Base-by-base conservation (phyloP, 2,113 vertebrate genomes). In the Recurvirostra avosetta region DNA sequence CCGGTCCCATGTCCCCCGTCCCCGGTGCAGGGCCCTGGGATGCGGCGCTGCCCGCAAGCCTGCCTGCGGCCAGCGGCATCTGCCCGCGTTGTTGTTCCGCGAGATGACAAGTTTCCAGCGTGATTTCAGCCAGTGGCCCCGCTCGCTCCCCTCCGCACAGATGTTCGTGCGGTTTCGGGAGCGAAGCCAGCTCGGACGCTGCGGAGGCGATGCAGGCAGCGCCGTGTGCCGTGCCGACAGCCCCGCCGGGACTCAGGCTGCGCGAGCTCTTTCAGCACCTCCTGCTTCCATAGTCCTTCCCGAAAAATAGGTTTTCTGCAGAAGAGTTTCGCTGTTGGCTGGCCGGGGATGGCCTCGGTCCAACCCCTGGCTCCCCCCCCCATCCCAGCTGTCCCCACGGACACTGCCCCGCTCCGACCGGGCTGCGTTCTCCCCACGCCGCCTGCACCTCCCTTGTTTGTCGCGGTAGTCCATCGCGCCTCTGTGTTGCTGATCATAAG, bases 81-180 rank as follows among this genome's bases (percentile, higher is more conserved):
- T 70, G 86, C 88, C 80, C 32, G 11, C 52, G 3, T 59, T 40
- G 91, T 83, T 88, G 41, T 91, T 86, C 94, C 88, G 0, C 5
- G 96, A 62, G 95, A 32, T 84, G 77, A 81, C 68, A 90, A 68
- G 62, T 93, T 97, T 93, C 92, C 97, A 96, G 96, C 45, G 43
- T 56, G 94, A 53, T 45, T 95, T 94, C 90, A 92, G 81, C 71
- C 90, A 50, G 52, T 10, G 7, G 75, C 84, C 47, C n/a, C n/a
- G 16, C 95, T 83, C 62, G n/a, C 95, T 97, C 92, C 85, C 96
- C 95, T 74, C 88, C 81, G n/a, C 34, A 20, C 95, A 84, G 94
- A 95, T 97, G 95, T 94, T 95, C 36, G 71, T 61, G 96, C 59
- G 96, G 95, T 87, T 96, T 95, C 52, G 79, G 97, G 88, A 92